Percentiles rank a stretch among this genome's conserved stretches.
Evolutionary conservation across 1,140 invertebrate genomes (phyloP).

Genomic region (Dufourea novaeangliae): DNA sequence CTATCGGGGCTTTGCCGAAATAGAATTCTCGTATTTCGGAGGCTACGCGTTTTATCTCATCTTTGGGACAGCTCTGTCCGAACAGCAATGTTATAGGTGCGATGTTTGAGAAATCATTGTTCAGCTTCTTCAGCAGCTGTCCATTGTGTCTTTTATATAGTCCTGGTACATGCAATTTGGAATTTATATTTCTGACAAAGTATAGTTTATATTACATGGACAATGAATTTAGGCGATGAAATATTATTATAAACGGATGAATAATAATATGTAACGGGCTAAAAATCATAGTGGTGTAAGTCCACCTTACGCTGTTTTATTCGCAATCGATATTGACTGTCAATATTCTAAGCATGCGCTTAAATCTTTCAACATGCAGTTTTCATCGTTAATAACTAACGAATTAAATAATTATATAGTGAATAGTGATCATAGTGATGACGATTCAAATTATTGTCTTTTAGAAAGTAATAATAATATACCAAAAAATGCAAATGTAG

Average conservation of each 20-base stretch:
- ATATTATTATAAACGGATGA: neutral
- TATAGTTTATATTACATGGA: no score
- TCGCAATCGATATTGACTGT: no score
- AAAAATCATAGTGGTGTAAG: no score
- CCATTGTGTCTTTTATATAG: slow-evolving; percentile 66
- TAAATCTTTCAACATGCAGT: no score
- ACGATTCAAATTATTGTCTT: no score
- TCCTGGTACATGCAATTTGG: slow-evolving; percentile 53
- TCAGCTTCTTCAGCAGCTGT: slow-evolving; percentile 72
- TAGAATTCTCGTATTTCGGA: slow-evolving; percentile 84
- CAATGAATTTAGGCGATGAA: neutral
- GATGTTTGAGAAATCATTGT: slow-evolving; percentile 83
- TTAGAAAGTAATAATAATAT: no score
- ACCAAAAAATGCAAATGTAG: no score
- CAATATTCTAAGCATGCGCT: no score
- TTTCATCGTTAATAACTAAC: no score
- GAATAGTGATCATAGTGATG: no score
- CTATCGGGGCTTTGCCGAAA: slow-evolving; percentile 80
- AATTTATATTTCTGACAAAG: neutral
- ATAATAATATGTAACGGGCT: neutral
- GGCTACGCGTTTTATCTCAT: slow-evolving; percentile 75
- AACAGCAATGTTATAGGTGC: slow-evolving; percentile 84
- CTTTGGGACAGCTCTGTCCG: slow-evolving; percentile 81
- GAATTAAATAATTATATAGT: no score
- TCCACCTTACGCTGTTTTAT: no score